These are phyloP conservation scores for Asobara japonica DNA, from an alignment of 1,140 invertebrate genomes.

Conservation along the genomic window DNA sequence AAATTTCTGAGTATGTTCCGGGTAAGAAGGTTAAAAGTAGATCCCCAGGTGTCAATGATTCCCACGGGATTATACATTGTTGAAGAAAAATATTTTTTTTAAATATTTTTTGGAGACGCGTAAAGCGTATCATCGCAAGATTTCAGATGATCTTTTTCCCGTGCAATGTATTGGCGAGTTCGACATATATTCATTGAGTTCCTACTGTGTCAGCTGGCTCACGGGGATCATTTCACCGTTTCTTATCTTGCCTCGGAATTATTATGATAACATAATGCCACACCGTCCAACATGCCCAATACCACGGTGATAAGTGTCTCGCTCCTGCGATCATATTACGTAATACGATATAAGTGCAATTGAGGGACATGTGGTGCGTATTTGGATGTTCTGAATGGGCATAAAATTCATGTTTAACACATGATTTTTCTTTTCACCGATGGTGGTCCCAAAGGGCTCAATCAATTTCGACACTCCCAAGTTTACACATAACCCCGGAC, in stretches of 20 bases:
- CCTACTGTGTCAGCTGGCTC: slow-evolving; percentile 1
- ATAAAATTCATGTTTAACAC: background rate
- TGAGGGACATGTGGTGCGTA: too few relatives aligned
- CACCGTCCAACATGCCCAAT: background rate
- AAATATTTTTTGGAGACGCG: too few relatives aligned
- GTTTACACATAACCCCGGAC: background rate
- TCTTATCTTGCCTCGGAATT: slow-evolving; percentile 5
- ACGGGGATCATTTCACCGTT: background rate
- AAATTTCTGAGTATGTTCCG: background rate
- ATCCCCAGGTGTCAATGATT: too few relatives aligned
- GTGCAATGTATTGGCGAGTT: background rate
- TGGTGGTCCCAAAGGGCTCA: background rate
- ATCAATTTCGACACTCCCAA: background rate
- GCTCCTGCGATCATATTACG: background rate
- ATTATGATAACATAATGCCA: slow-evolving; percentile 1
- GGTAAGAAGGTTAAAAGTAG: too few relatives aligned
- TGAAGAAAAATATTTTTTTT: too few relatives aligned
- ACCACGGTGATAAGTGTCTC: background rate
- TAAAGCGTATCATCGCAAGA: too few relatives aligned
- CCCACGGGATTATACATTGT: too few relatives aligned
- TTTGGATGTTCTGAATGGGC: background rate
- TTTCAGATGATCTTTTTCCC: too few relatives aligned
- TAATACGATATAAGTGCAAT: background rate
- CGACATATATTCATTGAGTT: slow-evolving; percentile 6
- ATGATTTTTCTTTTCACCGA: background rate